Evolutionary conservation across 2,113 vertebrate species (phyloP).

Genomic region (Accipiter cooperii): DNA sequence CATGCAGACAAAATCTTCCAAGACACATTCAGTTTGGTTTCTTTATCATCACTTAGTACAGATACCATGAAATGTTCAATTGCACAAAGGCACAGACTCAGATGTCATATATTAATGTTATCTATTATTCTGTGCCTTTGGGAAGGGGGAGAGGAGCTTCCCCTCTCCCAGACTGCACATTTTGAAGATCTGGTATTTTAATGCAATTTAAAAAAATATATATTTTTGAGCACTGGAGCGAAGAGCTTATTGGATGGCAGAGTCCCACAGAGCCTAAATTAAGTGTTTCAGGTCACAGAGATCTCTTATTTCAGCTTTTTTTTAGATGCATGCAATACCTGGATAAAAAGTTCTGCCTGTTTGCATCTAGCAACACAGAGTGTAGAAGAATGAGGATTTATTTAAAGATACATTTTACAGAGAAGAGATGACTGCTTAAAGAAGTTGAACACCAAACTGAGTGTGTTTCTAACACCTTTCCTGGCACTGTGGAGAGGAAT

Average conservation of each 20-base stretch:
- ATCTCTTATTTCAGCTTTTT: slow-evolving; percentile 6
- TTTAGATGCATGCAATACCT: neutral
- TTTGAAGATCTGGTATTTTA: slow-evolving; percentile 58
- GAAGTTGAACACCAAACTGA: neutral
- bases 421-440: neutral
- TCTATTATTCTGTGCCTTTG: slow-evolving; percentile 13
- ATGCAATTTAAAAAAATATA: neutral
- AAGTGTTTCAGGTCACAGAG: slow-evolving; percentile 13
- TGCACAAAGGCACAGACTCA: neutral
- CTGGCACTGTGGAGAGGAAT: neutral
- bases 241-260: neutral
- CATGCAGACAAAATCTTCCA: slow-evolving; percentile 46
- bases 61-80: slow-evolving; percentile 9
- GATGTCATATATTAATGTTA: slow-evolving; percentile 5
- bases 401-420: neutral
- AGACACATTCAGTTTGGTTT: slow-evolving; percentile 47
- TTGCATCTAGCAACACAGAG: neutral
- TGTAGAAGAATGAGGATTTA: neutral
- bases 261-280: slow-evolving; percentile 13
- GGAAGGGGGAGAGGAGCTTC: neutral
- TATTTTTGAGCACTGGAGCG: neutral
- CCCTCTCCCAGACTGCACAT: neutral
- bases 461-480: neutral
- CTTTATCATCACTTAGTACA: slow-evolving; percentile 49
- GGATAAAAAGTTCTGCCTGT: neutral